Conservation (phyloP, 2,113 vertebrate species). For the Desmodus rotundus region DNA sequence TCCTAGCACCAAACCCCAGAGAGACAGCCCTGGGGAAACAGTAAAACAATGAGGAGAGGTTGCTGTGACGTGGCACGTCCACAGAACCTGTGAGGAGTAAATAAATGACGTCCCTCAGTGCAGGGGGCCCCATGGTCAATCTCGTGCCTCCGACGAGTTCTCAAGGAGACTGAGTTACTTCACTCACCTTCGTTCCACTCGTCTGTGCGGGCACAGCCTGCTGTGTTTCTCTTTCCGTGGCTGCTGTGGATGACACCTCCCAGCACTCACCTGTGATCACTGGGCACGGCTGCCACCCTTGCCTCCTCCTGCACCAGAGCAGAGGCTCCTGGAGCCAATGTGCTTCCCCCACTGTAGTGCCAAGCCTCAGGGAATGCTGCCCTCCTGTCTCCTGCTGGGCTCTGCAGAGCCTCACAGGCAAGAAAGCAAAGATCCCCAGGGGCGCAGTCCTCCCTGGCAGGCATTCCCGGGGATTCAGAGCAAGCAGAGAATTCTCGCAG, state of each 20-base stretch:
- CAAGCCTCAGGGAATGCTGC: background rate
- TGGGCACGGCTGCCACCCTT: background rate
- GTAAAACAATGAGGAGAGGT: background rate
- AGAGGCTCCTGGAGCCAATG: background rate
- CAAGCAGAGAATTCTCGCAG: background rate
- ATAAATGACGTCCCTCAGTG: background rate
- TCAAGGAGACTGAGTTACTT: background rate
- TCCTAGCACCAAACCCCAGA: background rate
- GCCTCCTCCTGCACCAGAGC: background rate
- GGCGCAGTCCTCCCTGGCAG: background rate
- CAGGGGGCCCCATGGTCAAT: background rate
- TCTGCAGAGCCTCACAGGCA: background rate
- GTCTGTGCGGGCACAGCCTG: background rate
- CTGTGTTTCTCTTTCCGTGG: background rate
- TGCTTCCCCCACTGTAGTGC: background rate
- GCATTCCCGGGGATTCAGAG: background rate
- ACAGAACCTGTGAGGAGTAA: fast-evolving
- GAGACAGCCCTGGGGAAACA: background rate
- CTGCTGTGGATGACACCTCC: background rate
- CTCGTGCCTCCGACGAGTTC: background rate
- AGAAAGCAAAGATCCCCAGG: constrained; percentile 1
- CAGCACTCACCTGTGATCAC: background rate
- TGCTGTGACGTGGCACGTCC: background rate
- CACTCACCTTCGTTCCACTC: background rate
- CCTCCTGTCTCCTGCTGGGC: background rate